Conservation (phyloP, 2,888 invertebrate genomes). For the Autographa gamma region DNA sequence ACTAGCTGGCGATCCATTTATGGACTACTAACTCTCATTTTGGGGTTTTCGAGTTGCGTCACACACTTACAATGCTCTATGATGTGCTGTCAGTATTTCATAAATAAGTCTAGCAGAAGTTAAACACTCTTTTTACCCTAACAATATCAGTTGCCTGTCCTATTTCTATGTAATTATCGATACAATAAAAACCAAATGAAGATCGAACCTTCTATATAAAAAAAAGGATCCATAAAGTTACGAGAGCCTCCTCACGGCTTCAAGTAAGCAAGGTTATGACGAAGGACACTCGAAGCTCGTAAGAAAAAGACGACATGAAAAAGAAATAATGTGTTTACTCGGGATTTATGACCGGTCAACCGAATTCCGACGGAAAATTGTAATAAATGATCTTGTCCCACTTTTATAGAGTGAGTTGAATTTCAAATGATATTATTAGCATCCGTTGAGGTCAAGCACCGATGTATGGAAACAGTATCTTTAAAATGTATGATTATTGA, state of each 20-base stretch:
- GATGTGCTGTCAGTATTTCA: no score
- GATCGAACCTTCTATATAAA: neutral
- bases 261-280: slow-evolving; percentile 6
- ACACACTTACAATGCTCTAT: no score
- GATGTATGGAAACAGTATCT: neutral
- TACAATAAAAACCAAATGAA: neutral
- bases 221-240: neutral
- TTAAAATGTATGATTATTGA: neutral
- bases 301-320: slow-evolving; percentile 12
- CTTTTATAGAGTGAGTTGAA: slow-evolving; percentile 6
- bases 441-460: neutral
- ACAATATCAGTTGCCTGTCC: no score
- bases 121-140: no score
- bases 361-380: slow-evolving; percentile 5
- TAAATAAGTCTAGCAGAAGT: no score
- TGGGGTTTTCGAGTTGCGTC: no score
- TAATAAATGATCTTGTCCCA: slow-evolving; percentile 8
- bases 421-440: slow-evolving; percentile 9
- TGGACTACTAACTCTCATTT: no score
- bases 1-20: no score
- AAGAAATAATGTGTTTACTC: slow-evolving; percentile 10
- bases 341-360: slow-evolving; percentile 12
- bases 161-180: no score
- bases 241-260: neutral
- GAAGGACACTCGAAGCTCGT: neutral